Evolutionary conservation across 1,140 invertebrate species (phyloP), one percentile per base, ranked within the genome.

Genomic region (Brachionus plicatilis): DNA sequence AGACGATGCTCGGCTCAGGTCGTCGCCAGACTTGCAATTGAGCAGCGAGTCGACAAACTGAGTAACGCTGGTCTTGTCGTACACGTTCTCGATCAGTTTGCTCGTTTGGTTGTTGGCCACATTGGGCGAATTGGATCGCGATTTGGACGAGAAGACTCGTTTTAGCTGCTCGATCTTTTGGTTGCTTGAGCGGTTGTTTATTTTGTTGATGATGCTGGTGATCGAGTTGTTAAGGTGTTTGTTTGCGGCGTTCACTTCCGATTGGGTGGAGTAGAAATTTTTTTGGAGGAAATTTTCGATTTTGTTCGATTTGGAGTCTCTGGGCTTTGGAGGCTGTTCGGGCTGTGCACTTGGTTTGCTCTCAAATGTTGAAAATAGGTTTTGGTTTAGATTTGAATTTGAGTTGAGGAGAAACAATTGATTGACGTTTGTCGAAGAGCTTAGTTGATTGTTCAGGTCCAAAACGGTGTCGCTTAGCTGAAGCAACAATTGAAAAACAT

Each of bases 241-340:
- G 43, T 76, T 76, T 7, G 72, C 20, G 9, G 43, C 1, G 12
- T 20, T 76, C 24, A 4, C 20, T 27, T 50, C 45, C 4, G 72
- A 14, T 76, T 76, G 72, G 33, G 72, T 76, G 6, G 43, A 50
- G 33, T 76, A 76, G 27, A 76, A 76, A 3, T 47, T 76, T 76
- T 76, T 76, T 50, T 76, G 72, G 7, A 76, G 43, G 14, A 76
- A 76, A 76, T 47, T 29, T 33, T 76, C 72, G n/a, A 76, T 76
- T 76, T 76, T 76, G 20, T 76, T 27, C 50, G 66, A 70, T 43
- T 75, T 43, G 1, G 66, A 68, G 7, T 72, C 33, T 24, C 45
- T 72, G 17, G 4, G 2, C 3, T n/a, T 37, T 43, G 9, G 33
- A 37, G 33, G 6, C 0, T 5, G 33, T 37, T 37, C 5, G 29